A percentile compares a stretch with the other conserved stretches of the same genome.
Conservation (phyloP, 2,797 vertebrate species). For the Ctenopoma kingsleyae region DNA sequence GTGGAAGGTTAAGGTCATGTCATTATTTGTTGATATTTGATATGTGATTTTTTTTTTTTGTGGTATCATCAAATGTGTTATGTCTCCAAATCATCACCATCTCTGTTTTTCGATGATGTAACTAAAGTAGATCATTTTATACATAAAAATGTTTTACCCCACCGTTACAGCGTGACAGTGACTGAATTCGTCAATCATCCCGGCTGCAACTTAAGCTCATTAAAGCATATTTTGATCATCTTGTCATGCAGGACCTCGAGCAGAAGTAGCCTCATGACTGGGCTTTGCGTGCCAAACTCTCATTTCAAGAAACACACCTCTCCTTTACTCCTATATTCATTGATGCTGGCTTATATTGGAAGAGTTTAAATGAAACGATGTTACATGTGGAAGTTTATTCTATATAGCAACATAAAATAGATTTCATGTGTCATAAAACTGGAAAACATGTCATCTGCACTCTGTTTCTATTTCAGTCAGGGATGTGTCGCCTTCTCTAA, state of each 20-base stretch:
- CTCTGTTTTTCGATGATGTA: no score
- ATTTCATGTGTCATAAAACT: background rate
- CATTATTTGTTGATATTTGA: no score
- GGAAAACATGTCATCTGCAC: background rate
- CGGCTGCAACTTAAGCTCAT: slow-evolving; percentile 41
- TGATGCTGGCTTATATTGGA: background rate
- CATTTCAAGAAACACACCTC: background rate
- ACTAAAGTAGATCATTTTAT: no score
- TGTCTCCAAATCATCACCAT: no score
- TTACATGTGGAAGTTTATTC: background rate
- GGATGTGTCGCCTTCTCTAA: background rate
- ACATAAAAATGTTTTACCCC: no score
- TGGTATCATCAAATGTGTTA: no score
- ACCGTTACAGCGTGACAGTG: no score
- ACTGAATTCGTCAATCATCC: background rate
- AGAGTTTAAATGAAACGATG: background rate
- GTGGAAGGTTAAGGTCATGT: background rate
- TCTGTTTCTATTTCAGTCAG: background rate
- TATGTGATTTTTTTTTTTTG: no score
- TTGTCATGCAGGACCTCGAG: slow-evolving; percentile 27
- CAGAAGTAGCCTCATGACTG: slow-evolving; percentile 46
- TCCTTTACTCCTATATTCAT: background rate
- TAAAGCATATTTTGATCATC: slow-evolving; percentile 57
- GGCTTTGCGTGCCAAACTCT: slow-evolving; percentile 8
- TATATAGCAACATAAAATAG: no score